Evolutionary conservation across 2,888 invertebrate species (phyloP).

Genomic region (Drosophila rellima): DNA sequence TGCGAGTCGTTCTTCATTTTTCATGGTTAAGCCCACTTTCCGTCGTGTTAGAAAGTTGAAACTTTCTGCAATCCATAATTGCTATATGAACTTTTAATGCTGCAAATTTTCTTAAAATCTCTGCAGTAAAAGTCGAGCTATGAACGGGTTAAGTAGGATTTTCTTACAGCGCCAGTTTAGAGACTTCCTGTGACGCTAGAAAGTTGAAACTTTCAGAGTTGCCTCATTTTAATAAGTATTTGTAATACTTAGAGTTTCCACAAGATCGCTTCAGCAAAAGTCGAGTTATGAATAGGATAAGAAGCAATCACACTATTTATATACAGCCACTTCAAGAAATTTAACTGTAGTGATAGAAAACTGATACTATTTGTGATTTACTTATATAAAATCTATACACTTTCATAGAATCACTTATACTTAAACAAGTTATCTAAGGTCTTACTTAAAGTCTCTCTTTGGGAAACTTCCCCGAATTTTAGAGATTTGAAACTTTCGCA

Average conservation of each 20-base stretch:
- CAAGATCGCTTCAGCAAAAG: background rate
- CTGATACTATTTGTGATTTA: background rate
- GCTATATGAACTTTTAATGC: background rate
- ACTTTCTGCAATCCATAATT: background rate
- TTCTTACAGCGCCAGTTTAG: background rate
- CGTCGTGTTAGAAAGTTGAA: background rate
- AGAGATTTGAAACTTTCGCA: background rate
- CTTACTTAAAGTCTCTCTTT: background rate
- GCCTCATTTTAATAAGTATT: background rate
- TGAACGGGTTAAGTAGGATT: background rate
- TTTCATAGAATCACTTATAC: too few relatives aligned
- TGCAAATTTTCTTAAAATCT: background rate
- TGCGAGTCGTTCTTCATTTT: background rate
- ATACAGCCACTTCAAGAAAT: background rate
- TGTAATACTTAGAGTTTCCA: background rate
- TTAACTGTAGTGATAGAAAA: background rate
- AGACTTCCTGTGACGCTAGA: background rate
- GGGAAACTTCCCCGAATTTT: background rate
- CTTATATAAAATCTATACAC: too few relatives aligned
- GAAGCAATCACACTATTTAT: background rate
- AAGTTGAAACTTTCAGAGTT: background rate
- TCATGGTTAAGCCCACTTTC: background rate
- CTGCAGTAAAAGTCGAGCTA: slow-evolving; percentile 11
- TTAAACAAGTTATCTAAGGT: too few relatives aligned
- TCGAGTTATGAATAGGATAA: background rate